phyloP scores from a whole-genome alignment of 2,888 invertebrate genomes.

The Rhingia campestris region DNA sequence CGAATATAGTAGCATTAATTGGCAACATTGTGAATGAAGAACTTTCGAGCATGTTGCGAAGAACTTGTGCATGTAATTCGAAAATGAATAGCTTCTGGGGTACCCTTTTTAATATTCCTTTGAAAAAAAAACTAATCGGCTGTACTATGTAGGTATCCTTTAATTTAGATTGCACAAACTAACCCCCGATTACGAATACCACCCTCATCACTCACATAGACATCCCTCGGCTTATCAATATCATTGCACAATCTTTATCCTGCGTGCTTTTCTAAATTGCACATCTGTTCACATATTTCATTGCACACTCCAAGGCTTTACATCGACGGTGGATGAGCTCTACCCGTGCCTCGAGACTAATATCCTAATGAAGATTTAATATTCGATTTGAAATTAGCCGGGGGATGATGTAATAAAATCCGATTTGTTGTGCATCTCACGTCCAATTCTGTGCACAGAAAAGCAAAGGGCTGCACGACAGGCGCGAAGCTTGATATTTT shows the following conservation, averaged over 20 bases:
- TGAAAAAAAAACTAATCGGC: too few relatives aligned
- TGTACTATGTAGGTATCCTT: too few relatives aligned
- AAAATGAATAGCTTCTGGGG: too few relatives aligned
- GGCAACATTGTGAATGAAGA: too few relatives aligned
- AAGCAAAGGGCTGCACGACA: not conserved
- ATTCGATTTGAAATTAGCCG: slow-evolving; percentile 33
- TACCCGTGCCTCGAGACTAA: slow-evolving; percentile 3
- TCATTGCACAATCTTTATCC: not conserved
- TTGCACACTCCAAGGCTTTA: not conserved
- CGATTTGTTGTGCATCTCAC: not conserved
- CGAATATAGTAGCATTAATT: too few relatives aligned
- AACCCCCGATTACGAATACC: too few relatives aligned
- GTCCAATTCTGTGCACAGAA: not conserved
- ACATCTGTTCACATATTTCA: slow-evolving; percentile 35
- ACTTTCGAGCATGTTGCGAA: too few relatives aligned
- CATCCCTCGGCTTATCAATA: not conserved
- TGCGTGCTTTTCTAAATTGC: not conserved
- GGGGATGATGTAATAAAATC: slow-evolving; percentile 10
- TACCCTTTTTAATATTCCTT: too few relatives aligned
- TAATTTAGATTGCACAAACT: too few relatives aligned
- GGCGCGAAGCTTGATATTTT: not conserved
- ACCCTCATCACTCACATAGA: not conserved
- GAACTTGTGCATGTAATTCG: too few relatives aligned
- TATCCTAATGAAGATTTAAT: slow-evolving; percentile 22
- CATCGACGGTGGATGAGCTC: not conserved